A percentile compares a stretch with the other conserved stretches of the same genome.
Evolutionary conservation across 2,113 vertebrate genomes (phyloP).

Genomic region (Pipra filicauda): DNA sequence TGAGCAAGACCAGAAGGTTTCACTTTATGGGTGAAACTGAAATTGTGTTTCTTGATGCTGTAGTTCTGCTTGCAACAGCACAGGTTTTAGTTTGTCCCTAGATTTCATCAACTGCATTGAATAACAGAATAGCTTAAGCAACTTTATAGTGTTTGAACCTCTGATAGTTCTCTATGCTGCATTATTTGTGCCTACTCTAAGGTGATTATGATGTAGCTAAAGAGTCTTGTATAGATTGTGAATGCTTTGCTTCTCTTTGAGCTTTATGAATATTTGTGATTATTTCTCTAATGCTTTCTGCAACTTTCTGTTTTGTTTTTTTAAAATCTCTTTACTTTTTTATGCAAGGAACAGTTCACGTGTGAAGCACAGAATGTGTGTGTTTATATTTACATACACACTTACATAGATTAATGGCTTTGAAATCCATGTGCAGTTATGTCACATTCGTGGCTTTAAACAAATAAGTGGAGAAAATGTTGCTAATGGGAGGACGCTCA

Average conservation of each 20-base stretch:
- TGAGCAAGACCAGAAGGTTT: conserved; percentile 60
- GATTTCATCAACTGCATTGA: conserved; percentile 11
- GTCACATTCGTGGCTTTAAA: background rate
- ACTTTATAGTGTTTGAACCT: conserved; percentile 51
- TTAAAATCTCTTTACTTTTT: conserved; percentile 29
- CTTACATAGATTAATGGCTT: background rate
- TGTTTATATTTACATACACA: background rate
- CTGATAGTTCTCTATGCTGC: conserved; percentile 25
- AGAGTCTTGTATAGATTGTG: conserved; percentile 34
- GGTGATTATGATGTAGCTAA: conserved; percentile 21
- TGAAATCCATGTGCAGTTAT: background rate
- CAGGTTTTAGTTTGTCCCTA: conserved; percentile 43
- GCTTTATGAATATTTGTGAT: conserved; percentile 27
- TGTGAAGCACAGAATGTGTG: conserved; percentile 31
- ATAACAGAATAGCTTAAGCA: conserved; percentile 20
- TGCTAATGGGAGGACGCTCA: background rate
- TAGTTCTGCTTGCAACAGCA: conserved; percentile 38
- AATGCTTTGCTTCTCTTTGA: conserved; percentile 33
- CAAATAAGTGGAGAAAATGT: background rate
- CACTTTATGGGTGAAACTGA: conserved; percentile 49
- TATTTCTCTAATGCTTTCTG: conserved; percentile 52
- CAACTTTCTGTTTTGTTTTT: background rate
- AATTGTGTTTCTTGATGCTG: conserved; percentile 51
- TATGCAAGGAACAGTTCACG: conserved; percentile 29
- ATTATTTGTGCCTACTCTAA: conserved; percentile 36